phyloP scores from a whole-genome alignment of 1,140 invertebrate genomes.

The Brachionus plicatilis region DNA sequence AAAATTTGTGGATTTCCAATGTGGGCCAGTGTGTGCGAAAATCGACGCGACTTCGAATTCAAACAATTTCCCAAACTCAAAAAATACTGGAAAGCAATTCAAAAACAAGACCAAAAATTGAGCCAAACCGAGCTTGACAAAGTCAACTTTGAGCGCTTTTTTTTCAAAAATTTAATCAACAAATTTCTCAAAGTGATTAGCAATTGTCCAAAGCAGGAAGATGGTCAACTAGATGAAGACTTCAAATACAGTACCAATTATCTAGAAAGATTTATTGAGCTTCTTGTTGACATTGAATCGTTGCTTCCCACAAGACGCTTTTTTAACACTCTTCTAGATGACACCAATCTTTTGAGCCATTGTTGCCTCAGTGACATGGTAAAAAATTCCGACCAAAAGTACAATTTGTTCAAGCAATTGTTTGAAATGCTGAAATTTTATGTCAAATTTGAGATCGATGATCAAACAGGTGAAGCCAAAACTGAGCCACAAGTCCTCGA shows the following conservation, averaged over 20 bases:
- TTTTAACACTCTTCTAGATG: conserved; percentile 91
- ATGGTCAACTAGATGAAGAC: conserved; percentile 57
- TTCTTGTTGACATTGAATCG: conserved; percentile 92
- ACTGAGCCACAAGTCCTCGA: conserved; percentile 87
- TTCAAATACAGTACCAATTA: conserved; percentile 66
- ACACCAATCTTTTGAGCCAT: conserved; percentile 83
- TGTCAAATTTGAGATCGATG: conserved; percentile 92
- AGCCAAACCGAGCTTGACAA: conserved; percentile 66
- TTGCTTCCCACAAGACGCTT: conserved; percentile 87
- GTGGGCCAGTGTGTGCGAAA: conserved; percentile 68
- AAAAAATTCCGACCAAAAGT: background rate
- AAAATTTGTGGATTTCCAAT: conserved; percentile 83
- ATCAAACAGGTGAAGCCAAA: conserved; percentile 86
- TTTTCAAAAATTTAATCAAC: conserved; percentile 78
- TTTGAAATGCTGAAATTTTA: conserved; percentile 94
- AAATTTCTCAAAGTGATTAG: conserved; percentile 78
- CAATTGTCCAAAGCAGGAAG: conserved; percentile 47
- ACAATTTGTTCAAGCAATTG: conserved; percentile 64
- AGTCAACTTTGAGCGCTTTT: conserved; percentile 77
- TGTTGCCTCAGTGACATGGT: conserved; percentile 48
- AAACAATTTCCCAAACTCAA: conserved; percentile 77
- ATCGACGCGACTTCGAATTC: conserved; percentile 75
- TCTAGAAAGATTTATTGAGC: conserved; percentile 89
- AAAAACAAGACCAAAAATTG: conserved; percentile 71
- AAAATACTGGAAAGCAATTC: conserved; percentile 83